Conservation (phyloP, 2,113 vertebrate species). For the Oreochromis aureus region DNA sequence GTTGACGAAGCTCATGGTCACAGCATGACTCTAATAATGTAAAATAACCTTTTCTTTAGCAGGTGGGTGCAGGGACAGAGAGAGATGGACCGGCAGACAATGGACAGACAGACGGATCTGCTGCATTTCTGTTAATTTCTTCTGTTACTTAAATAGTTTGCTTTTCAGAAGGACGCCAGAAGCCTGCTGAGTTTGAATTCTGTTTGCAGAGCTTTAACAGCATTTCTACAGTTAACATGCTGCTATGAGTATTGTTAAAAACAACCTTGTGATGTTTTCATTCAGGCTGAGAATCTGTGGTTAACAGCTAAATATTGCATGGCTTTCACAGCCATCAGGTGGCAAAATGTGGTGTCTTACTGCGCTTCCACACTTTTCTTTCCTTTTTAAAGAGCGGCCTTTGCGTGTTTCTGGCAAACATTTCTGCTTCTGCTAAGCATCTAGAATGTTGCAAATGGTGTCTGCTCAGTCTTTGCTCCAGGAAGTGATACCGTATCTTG, state of each 20-base stretch:
- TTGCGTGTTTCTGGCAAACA: conserved; percentile 32
- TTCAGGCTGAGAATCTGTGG: background rate
- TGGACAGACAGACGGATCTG: background rate
- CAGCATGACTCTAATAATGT: background rate
- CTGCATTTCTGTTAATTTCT: background rate
- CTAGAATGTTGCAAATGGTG: conserved; percentile 1
- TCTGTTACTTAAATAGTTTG: background rate
- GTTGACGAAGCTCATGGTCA: background rate
- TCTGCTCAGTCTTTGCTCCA: conserved; percentile 15
- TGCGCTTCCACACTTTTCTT: conserved; percentile 27
- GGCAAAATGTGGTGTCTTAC: conserved; percentile 19
- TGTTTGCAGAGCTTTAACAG: background rate
- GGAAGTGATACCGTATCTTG: background rate
- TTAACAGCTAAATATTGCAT: background rate
- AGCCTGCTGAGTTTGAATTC: background rate
- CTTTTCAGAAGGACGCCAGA: background rate
- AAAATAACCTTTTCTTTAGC: background rate
- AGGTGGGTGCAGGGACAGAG: fast-evolving
- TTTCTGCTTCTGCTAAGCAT: background rate
- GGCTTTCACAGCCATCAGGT: conserved; percentile 18
- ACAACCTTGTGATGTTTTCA: background rate
- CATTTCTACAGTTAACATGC: background rate
- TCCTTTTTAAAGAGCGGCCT: conserved; percentile 23
- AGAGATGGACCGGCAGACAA: background rate
- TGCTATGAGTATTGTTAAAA: background rate